Evolutionary conservation across 2,888 invertebrate species (phyloP).

Genomic region (Trissolcus japonicus): DNA sequence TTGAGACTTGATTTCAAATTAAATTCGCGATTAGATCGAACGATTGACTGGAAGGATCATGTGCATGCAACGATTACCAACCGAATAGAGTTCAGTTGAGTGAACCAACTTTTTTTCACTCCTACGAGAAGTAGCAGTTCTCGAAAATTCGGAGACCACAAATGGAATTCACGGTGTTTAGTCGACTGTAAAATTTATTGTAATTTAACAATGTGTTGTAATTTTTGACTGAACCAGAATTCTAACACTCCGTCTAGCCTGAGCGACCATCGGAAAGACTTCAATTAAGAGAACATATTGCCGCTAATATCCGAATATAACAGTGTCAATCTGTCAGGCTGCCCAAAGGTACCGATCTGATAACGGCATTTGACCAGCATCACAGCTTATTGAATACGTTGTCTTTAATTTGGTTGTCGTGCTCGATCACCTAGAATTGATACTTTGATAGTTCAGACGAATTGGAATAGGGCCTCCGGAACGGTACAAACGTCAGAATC

Average conservation of each 20-base stretch:
- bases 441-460: slow-evolving; percentile 43
- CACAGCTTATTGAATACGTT: slow-evolving; percentile 54
- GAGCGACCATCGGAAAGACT: slow-evolving; percentile 51
- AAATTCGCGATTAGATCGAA: slow-evolving; percentile 5
- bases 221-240: neutral
- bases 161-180: neutral
- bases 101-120: neutral
- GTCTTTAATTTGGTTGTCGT: slow-evolving; percentile 55
- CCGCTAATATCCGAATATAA: slow-evolving; percentile 72
- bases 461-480: slow-evolving; percentile 27
- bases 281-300: slow-evolving; percentile 74
- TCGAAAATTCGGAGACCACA: neutral
- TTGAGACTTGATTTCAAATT: slow-evolving; percentile 11
- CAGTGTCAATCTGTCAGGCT: slow-evolving; percentile 73
- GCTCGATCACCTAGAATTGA: slow-evolving; percentile 55
- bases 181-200: neutral
- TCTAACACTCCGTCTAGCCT: neutral
- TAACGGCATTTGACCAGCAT: slow-evolving; percentile 54
- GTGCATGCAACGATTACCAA: neutral
- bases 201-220: neutral
- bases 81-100: neutral
- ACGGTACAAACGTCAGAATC: slow-evolving; percentile 37
- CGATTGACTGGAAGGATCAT: slow-evolving; percentile 1
- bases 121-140: neutral
- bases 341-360: slow-evolving; percentile 70